These are phyloP conservation scores for Phocoena phocoena DNA, from an alignment of 2,113 vertebrate genomes.

Conservation along the genomic window DNA sequence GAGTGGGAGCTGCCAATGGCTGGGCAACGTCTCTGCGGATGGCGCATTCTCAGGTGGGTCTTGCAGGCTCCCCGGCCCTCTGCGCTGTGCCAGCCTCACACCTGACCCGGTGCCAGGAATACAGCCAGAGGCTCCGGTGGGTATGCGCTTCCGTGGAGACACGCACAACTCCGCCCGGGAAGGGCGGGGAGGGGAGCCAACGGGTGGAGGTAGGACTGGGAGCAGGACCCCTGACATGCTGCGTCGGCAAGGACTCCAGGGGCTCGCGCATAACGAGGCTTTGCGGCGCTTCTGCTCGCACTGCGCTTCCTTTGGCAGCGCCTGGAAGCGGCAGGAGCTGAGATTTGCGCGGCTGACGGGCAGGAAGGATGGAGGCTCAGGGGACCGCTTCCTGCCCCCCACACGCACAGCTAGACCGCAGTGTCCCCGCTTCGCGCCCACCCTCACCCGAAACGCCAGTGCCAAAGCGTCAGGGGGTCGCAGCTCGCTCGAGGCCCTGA, in stretches of 20 bases:
- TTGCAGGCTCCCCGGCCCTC: not conserved
- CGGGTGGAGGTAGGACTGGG: not conserved
- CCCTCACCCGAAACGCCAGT: not conserved
- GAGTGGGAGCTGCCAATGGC: not conserved
- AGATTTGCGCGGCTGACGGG: slow-evolving; percentile 1
- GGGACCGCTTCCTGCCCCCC: not conserved
- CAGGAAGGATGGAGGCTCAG: slow-evolving; percentile 17
- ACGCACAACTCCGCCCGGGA: not conserved
- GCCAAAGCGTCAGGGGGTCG: not conserved
- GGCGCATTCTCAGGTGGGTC: slow-evolving; percentile 30
- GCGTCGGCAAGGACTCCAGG: not conserved
- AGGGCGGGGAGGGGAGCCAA: not conserved
- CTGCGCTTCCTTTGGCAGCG: not conserved
- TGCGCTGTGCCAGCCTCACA: slow-evolving; percentile 40
- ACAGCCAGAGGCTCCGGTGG: not conserved
- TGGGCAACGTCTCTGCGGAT: not conserved
- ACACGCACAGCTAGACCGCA: not conserved
- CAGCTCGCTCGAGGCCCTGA: not conserved
- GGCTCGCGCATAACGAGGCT: not conserved
- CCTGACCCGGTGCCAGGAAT: slow-evolving; percentile 47
- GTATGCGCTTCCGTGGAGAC: not conserved
- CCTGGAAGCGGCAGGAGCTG: slow-evolving; percentile 11
- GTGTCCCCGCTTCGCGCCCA: not conserved
- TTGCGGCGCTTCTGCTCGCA: slow-evolving; percentile 24
- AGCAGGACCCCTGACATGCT: not conserved